Conservation (phyloP, 1,140 invertebrate genomes). For the Pygmarrhopalites habei region DNA sequence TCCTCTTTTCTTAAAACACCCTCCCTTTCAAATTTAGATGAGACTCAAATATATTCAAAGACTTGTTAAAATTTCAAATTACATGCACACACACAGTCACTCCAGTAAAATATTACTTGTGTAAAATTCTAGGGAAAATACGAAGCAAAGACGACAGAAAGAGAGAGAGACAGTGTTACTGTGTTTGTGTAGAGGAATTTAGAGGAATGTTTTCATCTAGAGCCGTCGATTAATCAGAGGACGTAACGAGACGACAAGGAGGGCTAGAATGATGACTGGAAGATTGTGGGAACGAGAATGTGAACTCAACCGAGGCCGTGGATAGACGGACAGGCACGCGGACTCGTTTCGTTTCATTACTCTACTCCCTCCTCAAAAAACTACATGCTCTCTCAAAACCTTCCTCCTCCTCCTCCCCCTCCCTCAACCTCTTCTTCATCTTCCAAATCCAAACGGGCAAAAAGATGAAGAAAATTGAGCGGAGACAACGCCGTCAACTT, state of each 20-base stretch:
- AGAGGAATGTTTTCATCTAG: conserved; percentile 25
- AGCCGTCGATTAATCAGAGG: conserved; percentile 23
- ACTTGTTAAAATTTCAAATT: too few species aligned
- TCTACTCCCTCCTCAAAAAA: neutral
- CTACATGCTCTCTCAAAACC: neutral
- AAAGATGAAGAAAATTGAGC: neutral
- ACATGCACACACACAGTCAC: neutral
- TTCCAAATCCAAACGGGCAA: neutral
- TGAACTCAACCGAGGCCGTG: conserved; percentile 24
- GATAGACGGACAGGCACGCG: conserved; percentile 22
- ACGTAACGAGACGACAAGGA: conserved; percentile 19
- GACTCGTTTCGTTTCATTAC: conserved; percentile 3
- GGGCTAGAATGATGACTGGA: conserved; percentile 7
- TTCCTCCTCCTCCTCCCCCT: neutral
- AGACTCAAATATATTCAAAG: too few species aligned
- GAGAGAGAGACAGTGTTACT: too few species aligned
- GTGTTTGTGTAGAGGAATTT: conserved; percentile 10
- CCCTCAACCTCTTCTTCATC: neutral
- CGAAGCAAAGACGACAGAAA: neutral
- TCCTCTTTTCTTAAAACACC: too few species aligned
- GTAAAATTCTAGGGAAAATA: neutral
- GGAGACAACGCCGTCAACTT: neutral
- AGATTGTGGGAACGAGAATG: conserved; percentile 15
- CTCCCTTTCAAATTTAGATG: too few species aligned
- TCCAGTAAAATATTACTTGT: neutral